phyloP scores from a whole-genome alignment of 1,140 invertebrate genomes.

The Microplitis demolitor region DNA sequence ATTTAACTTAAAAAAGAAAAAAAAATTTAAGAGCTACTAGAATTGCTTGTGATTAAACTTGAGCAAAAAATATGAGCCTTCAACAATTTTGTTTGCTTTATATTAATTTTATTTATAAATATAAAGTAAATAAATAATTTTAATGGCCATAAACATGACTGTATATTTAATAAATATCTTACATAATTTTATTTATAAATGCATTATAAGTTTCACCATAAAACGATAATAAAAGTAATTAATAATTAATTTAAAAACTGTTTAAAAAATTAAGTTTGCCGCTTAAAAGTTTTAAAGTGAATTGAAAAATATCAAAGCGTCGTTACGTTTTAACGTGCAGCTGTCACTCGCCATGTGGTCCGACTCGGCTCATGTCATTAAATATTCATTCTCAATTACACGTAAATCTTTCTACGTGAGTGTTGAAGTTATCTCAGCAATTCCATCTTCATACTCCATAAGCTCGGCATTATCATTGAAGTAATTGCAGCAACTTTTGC shows the following conservation, averaged over 20 bases:
- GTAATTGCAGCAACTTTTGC: background rate
- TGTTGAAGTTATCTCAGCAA: background rate
- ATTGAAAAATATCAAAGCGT: too few relatives aligned
- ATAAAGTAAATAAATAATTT: too few relatives aligned
- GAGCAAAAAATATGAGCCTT: background rate
- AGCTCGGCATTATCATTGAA: background rate
- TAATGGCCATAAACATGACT: too few relatives aligned
- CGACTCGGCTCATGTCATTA: background rate
- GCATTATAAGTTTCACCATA: too few relatives aligned
- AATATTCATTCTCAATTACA: background rate
- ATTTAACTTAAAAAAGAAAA: background rate
- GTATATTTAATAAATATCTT: too few relatives aligned
- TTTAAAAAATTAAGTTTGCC: too few relatives aligned
- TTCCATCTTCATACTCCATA: background rate
- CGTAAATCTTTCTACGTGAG: background rate
- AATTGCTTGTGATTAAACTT: background rate
- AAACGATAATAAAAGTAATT: too few relatives aligned
- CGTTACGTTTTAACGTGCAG: too few relatives aligned
- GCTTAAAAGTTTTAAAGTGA: too few relatives aligned
- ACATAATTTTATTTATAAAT: too few relatives aligned
- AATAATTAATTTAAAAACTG: too few relatives aligned
- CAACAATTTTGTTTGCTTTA: background rate
- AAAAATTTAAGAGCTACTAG: background rate
- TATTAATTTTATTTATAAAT: too few relatives aligned
- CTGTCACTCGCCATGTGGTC: background rate